Percentiles rank a stretch among this genome's conserved stretches.
phyloP scores from a whole-genome alignment of 2,113 vertebrate species.

The Crotalus viridis region DNA sequence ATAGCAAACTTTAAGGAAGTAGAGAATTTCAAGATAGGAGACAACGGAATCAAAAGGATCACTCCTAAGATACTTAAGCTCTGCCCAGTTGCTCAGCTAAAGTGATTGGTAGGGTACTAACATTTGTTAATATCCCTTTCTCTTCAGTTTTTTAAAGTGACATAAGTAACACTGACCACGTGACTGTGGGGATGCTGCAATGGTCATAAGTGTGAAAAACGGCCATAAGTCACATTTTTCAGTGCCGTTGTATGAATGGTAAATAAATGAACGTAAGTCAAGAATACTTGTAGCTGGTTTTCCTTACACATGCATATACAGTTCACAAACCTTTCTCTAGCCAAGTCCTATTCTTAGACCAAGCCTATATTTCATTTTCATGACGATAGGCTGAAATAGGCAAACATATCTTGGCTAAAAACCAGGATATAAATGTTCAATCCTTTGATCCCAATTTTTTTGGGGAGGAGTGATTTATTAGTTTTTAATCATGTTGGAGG shows the following conservation, averaged over 20 bases:
- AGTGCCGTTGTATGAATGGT: neutral
- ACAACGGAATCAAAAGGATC: neutral
- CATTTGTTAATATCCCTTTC: neutral
- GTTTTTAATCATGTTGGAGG: neutral
- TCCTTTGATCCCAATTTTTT: neutral
- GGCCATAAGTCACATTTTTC: neutral
- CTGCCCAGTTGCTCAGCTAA: neutral
- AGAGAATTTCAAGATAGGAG: neutral
- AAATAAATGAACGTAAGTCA: neutral
- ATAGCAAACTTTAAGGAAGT: neutral
- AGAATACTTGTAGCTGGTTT: neutral
- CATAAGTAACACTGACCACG: neutral
- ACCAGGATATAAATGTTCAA: neutral
- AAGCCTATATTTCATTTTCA: neutral
- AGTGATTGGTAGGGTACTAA: neutral
- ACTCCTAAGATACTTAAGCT: neutral
- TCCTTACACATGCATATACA: neutral
- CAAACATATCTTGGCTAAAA: neutral
- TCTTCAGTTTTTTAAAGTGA: neutral
- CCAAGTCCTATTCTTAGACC: neutral
- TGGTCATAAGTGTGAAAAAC: neutral
- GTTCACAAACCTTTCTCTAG: neutral
- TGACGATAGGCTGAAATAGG: neutral
- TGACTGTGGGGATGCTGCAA: neutral
- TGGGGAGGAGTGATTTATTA: neutral